phyloP scores from a whole-genome alignment of 2,888 invertebrate species.

The Scrobipalpa costella region DNA sequence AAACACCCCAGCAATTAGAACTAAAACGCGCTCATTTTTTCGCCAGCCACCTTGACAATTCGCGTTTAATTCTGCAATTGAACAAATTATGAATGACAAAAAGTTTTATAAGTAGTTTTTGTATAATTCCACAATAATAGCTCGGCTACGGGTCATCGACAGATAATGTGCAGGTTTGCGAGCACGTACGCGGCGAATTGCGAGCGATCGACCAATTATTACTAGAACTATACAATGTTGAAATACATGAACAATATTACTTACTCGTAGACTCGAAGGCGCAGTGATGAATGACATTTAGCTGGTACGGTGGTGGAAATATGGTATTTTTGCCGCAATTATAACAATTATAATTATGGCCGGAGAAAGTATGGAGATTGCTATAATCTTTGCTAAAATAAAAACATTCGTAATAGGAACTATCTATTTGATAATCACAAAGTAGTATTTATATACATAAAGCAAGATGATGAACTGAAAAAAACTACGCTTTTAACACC shows the following conservation, averaged over 20 bases:
- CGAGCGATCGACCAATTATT: conserved; percentile 19
- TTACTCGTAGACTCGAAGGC: neutral
- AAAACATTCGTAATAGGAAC: no score
- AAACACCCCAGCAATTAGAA: neutral
- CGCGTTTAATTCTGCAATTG: conserved; percentile 26
- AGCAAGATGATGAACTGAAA: no score
- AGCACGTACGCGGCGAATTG: conserved; percentile 20
- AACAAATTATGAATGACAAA: conserved; percentile 18
- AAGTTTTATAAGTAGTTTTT: conserved; percentile 17
- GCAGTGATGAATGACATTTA: neutral
- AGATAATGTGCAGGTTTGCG: conserved; percentile 15
- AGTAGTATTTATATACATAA: no score
- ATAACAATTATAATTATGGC: no score
- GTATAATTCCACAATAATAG: conserved; percentile 19
- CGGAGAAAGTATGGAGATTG: no score
- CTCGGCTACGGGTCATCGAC: conserved; percentile 19
- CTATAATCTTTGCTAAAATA: no score
- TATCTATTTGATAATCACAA: no score
- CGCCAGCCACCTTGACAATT: conserved; percentile 15
- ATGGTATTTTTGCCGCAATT: neutral
- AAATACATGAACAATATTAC: conserved; percentile 17
- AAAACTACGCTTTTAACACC: no score
- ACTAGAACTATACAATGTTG: conserved; percentile 19
- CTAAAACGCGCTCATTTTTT: neutral
- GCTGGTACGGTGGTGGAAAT: neutral